Conservation (phyloP, 1,140 invertebrate species). For the Wasmannia auropunctata region DNA sequence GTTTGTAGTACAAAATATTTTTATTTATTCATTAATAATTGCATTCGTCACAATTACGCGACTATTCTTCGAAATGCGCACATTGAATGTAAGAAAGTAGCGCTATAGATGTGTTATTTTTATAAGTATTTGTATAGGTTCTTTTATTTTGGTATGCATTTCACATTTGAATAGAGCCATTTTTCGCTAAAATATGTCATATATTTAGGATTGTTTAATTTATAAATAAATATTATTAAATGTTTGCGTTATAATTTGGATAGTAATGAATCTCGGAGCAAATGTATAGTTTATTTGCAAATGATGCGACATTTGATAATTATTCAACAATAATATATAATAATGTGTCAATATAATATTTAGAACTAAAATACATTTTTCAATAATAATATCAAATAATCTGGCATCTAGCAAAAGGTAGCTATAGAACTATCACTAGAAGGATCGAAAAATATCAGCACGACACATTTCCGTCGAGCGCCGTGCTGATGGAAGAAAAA, state of each 20-base stretch:
- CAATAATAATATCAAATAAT: background rate
- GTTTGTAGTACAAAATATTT: background rate
- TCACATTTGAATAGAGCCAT: background rate
- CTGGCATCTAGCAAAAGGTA: background rate
- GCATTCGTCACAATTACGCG: background rate
- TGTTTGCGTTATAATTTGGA: background rate
- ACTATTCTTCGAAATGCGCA: background rate
- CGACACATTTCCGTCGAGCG: too few relatives aligned
- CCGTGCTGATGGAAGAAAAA: too few relatives aligned
- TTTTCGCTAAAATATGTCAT: background rate
- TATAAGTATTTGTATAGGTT: background rate
- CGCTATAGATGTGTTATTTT: background rate
- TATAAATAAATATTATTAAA: background rate
- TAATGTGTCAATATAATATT: slow-evolving; percentile 2
- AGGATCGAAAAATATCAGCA: too few relatives aligned
- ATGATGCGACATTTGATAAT: background rate
- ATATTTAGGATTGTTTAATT: background rate
- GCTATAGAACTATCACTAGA: too few relatives aligned
- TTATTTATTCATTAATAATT: background rate
- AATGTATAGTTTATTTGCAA: slow-evolving; percentile 16
- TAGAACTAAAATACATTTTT: background rate
- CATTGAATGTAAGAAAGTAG: background rate
- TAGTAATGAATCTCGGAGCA: background rate
- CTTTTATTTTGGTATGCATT: background rate
- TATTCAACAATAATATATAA: background rate